Evolutionary conservation across 2,797 vertebrate species (phyloP).

Genomic region (Argentina silus): DNA sequence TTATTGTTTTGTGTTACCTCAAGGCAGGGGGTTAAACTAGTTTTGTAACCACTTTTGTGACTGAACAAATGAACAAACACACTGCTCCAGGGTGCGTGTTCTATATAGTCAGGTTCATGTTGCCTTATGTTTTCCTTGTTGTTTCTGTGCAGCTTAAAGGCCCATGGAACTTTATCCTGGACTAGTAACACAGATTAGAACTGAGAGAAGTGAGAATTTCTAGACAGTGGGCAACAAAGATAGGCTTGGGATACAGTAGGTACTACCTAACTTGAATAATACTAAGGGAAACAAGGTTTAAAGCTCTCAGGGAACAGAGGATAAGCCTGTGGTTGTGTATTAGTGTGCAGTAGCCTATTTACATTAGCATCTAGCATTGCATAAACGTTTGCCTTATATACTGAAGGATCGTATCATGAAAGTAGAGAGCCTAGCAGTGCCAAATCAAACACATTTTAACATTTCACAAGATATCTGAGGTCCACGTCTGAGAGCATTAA

Average conservation of each 20-base stretch:
- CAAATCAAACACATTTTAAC: conserved; percentile 2
- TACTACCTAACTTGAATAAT: too few relatives aligned
- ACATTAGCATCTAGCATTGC: neutral
- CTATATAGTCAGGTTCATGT: neutral
- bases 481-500: neutral
- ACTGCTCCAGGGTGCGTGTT: neutral
- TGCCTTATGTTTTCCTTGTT: neutral
- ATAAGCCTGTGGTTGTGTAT: neutral
- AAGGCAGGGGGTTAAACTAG: neutral
- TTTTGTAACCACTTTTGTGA: neutral
- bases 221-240: too few relatives aligned
- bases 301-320: neutral
- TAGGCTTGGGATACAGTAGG: too few relatives aligned
- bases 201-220: neutral
- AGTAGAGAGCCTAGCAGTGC: neutral
- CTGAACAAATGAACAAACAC: neutral
- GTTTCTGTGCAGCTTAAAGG: neutral
- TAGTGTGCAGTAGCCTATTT: neutral
- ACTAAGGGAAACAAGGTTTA: too few relatives aligned
- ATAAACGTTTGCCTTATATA: neutral
- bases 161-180: neutral
- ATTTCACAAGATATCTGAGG: neutral
- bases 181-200: neutral
- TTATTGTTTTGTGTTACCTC: neutral
- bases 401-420: neutral